phyloP scores from a whole-genome alignment of 2,888 invertebrate species.

The Hydrotaea cyrtoneurina region DNA sequence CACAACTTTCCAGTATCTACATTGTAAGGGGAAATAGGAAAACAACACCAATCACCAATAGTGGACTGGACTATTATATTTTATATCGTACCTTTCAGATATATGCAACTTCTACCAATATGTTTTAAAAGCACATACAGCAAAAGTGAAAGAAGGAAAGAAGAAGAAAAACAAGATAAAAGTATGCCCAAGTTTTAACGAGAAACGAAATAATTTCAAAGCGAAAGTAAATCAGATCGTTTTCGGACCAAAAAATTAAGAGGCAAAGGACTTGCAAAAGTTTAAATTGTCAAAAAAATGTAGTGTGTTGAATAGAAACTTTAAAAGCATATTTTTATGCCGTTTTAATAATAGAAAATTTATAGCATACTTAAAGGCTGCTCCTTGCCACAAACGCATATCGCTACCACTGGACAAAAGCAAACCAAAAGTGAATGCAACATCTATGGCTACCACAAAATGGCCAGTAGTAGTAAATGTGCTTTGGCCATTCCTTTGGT shows the following conservation, averaged over 20 bases:
- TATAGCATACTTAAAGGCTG: not conserved
- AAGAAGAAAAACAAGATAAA: not conserved
- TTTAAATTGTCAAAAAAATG: not conserved
- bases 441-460: not conserved
- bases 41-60: no score
- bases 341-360: not conserved
- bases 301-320: not conserved
- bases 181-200: conserved; percentile 15
- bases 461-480: conserved; percentile 4
- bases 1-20: not conserved
- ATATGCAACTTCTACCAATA: not conserved
- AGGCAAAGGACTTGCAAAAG: not conserved
- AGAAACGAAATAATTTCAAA: conserved; percentile 16
- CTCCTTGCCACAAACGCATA: not conserved
- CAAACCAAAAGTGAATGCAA: not conserved
- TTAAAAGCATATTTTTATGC: not conserved
- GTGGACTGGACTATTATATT: not conserved
- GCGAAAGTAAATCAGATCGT: not conserved
- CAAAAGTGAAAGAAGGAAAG: not conserved
- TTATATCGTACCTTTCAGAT: not conserved
- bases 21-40: not conserved
- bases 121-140: not conserved
- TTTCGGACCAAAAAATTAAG: not conserved
- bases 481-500: not conserved
- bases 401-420: not conserved